A percentile compares a stretch with the other conserved stretches of the same genome.
These are phyloP conservation scores for Thalassophryne amazonica DNA, from an alignment of 2,797 vertebrate genomes.

Conservation along the genomic window DNA sequence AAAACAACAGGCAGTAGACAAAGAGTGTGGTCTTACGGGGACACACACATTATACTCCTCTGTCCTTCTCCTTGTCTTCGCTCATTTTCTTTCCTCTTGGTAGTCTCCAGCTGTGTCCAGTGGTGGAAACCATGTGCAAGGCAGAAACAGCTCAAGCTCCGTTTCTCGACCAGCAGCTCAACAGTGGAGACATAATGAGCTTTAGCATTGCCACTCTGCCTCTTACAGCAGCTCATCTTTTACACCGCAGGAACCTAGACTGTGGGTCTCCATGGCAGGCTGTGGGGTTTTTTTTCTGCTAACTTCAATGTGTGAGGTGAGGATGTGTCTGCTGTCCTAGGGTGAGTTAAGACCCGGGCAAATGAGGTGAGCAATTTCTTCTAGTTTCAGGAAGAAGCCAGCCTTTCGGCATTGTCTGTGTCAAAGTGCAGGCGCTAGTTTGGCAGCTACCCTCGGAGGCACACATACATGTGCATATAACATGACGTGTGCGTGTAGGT, in stretches of 20 bases:
- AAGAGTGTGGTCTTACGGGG: slow-evolving; percentile 36
- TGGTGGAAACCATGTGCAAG: slow-evolving; percentile 49
- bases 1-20: slow-evolving; percentile 68
- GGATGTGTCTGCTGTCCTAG: slow-evolving; percentile 48
- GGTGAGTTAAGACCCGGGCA: slow-evolving; percentile 59
- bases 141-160: slow-evolving; percentile 52
- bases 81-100: slow-evolving; percentile 38
- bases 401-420: slow-evolving; percentile 30
- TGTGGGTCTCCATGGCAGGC: slow-evolving; percentile 52
- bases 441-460: slow-evolving; percentile 5
- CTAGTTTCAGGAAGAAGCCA: slow-evolving; percentile 39
- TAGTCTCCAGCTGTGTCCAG: slow-evolving; percentile 49
- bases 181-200: slow-evolving; percentile 66
- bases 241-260: slow-evolving; percentile 56
- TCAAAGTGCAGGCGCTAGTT: slow-evolving; percentile 13
- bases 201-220: slow-evolving; percentile 64
- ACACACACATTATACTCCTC: slow-evolving; percentile 41
- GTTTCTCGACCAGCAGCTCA: slow-evolving; percentile 60
- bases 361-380: slow-evolving; percentile 59
- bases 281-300: too few species aligned
- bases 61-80: slow-evolving; percentile 22
- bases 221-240: slow-evolving; percentile 70
- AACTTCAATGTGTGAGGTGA: slow-evolving; percentile 41
- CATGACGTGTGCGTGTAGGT: slow-evolving; percentile 10
- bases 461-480: slow-evolving; percentile 31